Conservation (phyloP, 2,797 vertebrate genomes). For the Decapterus maruadsi region DNA sequence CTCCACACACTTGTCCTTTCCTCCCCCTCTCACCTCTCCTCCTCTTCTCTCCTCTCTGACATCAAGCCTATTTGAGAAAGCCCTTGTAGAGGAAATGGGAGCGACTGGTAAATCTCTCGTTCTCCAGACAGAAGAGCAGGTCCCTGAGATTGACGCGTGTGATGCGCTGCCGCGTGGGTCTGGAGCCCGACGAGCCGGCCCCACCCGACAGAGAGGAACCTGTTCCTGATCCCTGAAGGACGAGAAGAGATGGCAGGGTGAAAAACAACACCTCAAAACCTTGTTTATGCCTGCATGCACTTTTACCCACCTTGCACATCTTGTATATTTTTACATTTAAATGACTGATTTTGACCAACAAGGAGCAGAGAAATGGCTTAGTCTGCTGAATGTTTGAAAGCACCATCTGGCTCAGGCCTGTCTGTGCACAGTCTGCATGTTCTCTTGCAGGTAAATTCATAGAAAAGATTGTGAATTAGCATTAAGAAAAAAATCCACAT, state of each 20-base stretch:
- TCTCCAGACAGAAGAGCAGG: slow-evolving; percentile 99
- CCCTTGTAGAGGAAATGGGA: slow-evolving; percentile 98
- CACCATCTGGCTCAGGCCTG: neutral
- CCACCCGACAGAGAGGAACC: slow-evolving; percentile 87
- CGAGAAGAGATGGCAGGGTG: neutral
- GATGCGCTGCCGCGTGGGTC: slow-evolving; percentile 96
- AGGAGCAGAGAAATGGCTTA: neutral
- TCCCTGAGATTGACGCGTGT: slow-evolving; percentile 99
- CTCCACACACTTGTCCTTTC: slow-evolving; percentile 42
- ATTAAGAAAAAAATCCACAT: no score
- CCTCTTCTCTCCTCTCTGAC: slow-evolving; percentile 41
- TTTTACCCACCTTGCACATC: neutral
- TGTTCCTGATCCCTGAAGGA: slow-evolving; percentile 89
- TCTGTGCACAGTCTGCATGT: neutral
- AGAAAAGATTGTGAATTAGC: no score
- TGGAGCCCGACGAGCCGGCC: slow-evolving; percentile 89
- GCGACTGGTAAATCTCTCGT: slow-evolving; percentile 94
- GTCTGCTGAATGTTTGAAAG: neutral
- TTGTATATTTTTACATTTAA: neutral
- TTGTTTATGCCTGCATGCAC: no score
- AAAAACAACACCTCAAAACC: neutral
- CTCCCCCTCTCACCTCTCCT: neutral
- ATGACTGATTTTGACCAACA: neutral
- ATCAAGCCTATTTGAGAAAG: slow-evolving; percentile 94
- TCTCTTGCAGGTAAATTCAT: neutral